Evolutionary conservation across 2,113 vertebrate genomes (phyloP), one percentile per base, ranked within the genome.

Genomic region (western clawed frog (Xenopus tropicalis)): DNA sequence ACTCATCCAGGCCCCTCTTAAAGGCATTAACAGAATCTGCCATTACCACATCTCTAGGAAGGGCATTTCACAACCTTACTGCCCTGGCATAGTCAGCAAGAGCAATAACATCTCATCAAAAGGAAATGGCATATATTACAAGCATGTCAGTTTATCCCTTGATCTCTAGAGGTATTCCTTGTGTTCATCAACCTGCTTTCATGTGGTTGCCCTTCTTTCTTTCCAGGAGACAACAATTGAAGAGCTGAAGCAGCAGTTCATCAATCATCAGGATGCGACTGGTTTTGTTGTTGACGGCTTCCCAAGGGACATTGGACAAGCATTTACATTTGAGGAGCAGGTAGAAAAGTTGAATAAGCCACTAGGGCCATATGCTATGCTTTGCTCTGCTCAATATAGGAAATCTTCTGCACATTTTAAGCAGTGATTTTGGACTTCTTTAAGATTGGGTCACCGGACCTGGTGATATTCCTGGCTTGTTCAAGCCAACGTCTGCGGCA

Each of bases 211-310:
- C 46, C 10, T 14, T 46, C 29, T 37, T 37, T 37, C n/a, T 12
- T 71, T 66, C 1, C 74, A 88, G 87, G 87, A 89, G 68, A 88
- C 86, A 0, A 82, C 87, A 2, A 85, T 89, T 4, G 85, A 87
- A 73, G 86, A 89, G 74, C 77, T 89, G 16, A 89, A 89, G 25
- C 87, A 88, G 5, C 88, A 89, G 70, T 88, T 89, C 54, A 87
- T 89, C 25, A 85, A 86, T 74, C 82, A 83, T 22, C 87, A 79
- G 48, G 83, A 85, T 52, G 83, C 85, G 19, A 70, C 78, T 43
- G 86, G 87, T 14, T 89, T 88, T 59, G 84, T 88, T 14, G 85
- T 89, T 56, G 86, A 89, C n/a, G 87, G 88, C 21, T 89, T 89
- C 43, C 88, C 88, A 14, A 77, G 87, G 61, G 88, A 88, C 72